Evolutionary conservation across 2,888 invertebrate species (phyloP), one percentile per base, ranked within the genome.

Genomic region (Blastobasis adustella): DNA sequence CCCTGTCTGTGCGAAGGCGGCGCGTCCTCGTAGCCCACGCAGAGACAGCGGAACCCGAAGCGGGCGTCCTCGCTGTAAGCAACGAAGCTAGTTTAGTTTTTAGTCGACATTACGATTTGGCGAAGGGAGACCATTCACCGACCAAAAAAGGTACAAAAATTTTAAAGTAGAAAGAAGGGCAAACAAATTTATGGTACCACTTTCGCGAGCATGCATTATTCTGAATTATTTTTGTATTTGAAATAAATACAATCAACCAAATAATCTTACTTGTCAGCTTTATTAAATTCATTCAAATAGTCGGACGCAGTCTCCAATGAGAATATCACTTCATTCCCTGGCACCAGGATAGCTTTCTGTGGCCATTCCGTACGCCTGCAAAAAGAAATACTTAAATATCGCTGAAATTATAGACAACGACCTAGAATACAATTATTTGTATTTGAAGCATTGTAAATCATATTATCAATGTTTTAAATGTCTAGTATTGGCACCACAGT

Each of bases 261-360:
- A 23, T 23, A 23, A 23, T 23, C 68, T 69, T 61, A 82, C 82
- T 71, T 76, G 51, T 76, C 73, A 4, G 67, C 57, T 50, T 76
- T 93, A 67, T 94, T 93, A 60, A 96, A 97, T 79, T 97, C 96
- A 68, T 96, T 96, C 56, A 97, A 92, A 78, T 98, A 98, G 76
- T 98, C 95, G 0, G 98, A 96, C 0, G 98, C 96, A 0, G 98
- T 98, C 86, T 99, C 98, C 71, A 99, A 76, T 0, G 98, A 97
- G 79, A 99, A 98, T 66, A 98, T 93, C 0, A 98, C 94, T 84
- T 97, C 96, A 76, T 98, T 97, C 10, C 98, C 98, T 41, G 98
- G 98, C 44, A 98, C 82, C 53, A 98, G 90, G 9, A 98, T 88
- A 0, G 95, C 93, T 62, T 93, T 94, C 66, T 94, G 94, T 0